phyloP scores from a whole-genome alignment of 2,888 invertebrate species.

The Microctonus hyperodae region DNA sequence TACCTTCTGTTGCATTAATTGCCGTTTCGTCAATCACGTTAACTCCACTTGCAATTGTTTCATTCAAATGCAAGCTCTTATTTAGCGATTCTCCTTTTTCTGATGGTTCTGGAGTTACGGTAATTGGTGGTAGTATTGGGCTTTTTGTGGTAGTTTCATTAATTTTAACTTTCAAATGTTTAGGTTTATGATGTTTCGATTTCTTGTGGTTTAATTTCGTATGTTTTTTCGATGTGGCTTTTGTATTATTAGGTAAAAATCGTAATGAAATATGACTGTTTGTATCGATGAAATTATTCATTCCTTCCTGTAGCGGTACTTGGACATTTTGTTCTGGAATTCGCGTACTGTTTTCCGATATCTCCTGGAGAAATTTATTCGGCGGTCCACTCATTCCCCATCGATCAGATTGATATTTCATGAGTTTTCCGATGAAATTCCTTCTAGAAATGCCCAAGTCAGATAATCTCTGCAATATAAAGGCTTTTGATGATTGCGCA shows the following conservation, averaged over 20 bases:
- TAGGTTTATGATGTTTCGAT: neutral
- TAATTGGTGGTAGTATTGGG: neutral
- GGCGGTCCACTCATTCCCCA: constrained; percentile 34
- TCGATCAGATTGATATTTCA: constrained; percentile 25
- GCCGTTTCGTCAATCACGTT: neutral
- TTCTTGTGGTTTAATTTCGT: neutral
- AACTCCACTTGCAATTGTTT: neutral
- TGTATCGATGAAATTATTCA: neutral
- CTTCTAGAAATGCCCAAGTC: too few species aligned
- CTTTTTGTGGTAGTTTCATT: neutral
- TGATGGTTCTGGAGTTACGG: neutral
- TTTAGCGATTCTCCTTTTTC: neutral
- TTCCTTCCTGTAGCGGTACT: constrained; percentile 6
- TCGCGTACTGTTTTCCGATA: constrained; percentile 27
- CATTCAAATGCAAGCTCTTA: neutral
- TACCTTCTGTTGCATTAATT: neutral
- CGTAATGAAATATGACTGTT: neutral
- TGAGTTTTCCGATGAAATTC: too few species aligned
- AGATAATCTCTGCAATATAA: too few species aligned
- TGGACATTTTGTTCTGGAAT: neutral
- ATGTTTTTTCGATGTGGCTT: neutral
- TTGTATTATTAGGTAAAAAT: neutral
- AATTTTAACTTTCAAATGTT: neutral
- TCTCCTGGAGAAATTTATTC: constrained; percentile 26
- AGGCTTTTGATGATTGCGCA: too few species aligned